These are phyloP conservation scores for Bombus impatiens DNA, from an alignment of 1,140 invertebrate genomes.

Conservation along the genomic window DNA sequence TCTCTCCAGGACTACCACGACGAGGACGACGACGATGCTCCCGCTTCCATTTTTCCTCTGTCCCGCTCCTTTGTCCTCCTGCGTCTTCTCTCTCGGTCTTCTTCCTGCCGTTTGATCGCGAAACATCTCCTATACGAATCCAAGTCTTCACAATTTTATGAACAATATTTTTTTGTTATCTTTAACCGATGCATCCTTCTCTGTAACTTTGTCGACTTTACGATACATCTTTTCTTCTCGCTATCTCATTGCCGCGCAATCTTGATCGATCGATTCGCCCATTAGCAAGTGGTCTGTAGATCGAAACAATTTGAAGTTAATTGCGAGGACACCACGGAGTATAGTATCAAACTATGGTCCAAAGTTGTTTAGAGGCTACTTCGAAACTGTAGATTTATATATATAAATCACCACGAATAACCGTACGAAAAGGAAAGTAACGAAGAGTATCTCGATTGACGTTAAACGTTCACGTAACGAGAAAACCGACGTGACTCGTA, in stretches of 20 bases:
- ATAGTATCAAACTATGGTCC: too few relatives aligned
- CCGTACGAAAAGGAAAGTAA: not conserved
- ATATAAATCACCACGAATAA: not conserved
- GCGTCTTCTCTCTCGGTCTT: not conserved
- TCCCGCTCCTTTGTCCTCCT: conserved; percentile 21
- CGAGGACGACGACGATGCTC: conserved; percentile 36
- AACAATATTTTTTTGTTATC: not conserved
- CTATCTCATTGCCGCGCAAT: not conserved
- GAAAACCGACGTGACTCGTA: not conserved
- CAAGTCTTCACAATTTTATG: not conserved
- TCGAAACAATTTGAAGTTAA: not conserved
- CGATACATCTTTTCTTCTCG: not conserved
- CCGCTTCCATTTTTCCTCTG: conserved; percentile 26
- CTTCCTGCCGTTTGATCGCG: not conserved
- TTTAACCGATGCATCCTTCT: not conserved
- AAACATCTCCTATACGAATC: not conserved
- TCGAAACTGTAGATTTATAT: not conserved
- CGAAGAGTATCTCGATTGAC: not conserved
- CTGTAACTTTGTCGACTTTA: too few relatives aligned
- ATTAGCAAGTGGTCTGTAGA: not conserved
- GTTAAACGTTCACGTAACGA: not conserved
- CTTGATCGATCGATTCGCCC: conserved; percentile 1
- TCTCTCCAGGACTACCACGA: conserved; percentile 37
- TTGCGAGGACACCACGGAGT: not conserved
- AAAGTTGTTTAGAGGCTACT: not conserved